These are phyloP conservation scores for Scaptomyza pallida DNA, from an alignment of 1,140 invertebrate species.

Conservation along the genomic window DNA sequence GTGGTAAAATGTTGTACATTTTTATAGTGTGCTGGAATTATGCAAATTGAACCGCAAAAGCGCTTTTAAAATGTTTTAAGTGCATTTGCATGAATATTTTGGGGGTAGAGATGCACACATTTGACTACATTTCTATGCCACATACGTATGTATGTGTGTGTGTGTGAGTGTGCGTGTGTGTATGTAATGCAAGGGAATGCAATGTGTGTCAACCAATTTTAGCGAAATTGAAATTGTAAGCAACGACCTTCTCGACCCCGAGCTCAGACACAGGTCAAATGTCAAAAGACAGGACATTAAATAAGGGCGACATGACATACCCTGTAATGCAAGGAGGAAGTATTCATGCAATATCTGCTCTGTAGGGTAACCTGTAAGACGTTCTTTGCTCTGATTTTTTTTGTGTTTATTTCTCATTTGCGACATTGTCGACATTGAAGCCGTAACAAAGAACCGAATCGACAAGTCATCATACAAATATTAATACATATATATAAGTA, in stretches of 20 bases:
- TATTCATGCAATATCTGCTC: too few relatives aligned
- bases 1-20: constrained; percentile 82
- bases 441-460: constrained; percentile 31
- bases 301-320: constrained; percentile 12
- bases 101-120: constrained; percentile 32
- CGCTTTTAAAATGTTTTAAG: constrained; percentile 83
- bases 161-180: background rate
- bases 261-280: constrained; percentile 41
- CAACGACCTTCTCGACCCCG: constrained; percentile 55
- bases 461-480: constrained; percentile 52
- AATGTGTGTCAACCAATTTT: constrained; percentile 81
- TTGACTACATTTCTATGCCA: constrained; percentile 6
- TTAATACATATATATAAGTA: constrained; percentile 18
- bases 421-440: constrained; percentile 55
- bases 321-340: constrained; percentile 1
- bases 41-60: constrained; percentile 82
- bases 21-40: constrained; percentile 81
- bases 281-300: constrained; percentile 11
- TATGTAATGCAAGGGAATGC: constrained; percentile 25
- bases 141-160: constrained; percentile 17
- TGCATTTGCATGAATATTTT: constrained; percentile 80
- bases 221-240: constrained; percentile 77
- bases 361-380: constrained; percentile 4
- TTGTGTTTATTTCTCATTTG: constrained; percentile 53
- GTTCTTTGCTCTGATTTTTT: constrained; percentile 16